phyloP scores from a whole-genome alignment of 2,888 invertebrate genomes.

The Cacoxenus indagator region DNA sequence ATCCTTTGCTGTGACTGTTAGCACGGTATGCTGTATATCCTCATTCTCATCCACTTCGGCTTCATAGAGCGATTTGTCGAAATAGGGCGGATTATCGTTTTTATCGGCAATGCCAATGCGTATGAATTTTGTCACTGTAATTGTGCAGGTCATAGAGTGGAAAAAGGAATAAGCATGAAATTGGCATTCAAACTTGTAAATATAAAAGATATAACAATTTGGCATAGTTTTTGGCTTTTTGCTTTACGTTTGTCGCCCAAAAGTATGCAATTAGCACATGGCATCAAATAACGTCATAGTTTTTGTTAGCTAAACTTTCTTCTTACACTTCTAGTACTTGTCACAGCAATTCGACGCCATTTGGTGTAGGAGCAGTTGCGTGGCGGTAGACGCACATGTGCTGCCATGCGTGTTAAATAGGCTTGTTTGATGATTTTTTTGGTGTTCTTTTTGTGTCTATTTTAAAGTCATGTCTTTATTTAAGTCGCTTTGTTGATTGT shows the following conservation, averaged over 20 bases:
- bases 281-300: constrained; percentile 11
- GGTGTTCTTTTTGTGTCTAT: background rate
- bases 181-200: constrained; percentile 32
- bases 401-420: background rate
- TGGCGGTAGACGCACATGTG: background rate
- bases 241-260: constrained; percentile 5
- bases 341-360: background rate
- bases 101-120: constrained; percentile 98
- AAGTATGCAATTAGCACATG: constrained; percentile 58
- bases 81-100: constrained; percentile 99
- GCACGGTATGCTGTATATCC: constrained; percentile 95
- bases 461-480: too few relatives aligned
- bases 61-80: constrained; percentile 96
- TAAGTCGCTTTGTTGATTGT: too few relatives aligned
- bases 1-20: constrained; percentile 99
- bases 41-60: constrained; percentile 98
- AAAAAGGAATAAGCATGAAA: background rate
- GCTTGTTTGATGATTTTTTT: background rate
- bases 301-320: background rate
- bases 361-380: background rate
- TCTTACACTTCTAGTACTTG: background rate
- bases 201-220: background rate
- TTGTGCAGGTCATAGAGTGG: constrained; percentile 13
- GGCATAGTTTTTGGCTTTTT: constrained; percentile 25
- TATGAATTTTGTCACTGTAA: constrained; percentile 97